phyloP scores from a whole-genome alignment of 2,113 vertebrate species.

The Agapornis roseicollis region DNA sequence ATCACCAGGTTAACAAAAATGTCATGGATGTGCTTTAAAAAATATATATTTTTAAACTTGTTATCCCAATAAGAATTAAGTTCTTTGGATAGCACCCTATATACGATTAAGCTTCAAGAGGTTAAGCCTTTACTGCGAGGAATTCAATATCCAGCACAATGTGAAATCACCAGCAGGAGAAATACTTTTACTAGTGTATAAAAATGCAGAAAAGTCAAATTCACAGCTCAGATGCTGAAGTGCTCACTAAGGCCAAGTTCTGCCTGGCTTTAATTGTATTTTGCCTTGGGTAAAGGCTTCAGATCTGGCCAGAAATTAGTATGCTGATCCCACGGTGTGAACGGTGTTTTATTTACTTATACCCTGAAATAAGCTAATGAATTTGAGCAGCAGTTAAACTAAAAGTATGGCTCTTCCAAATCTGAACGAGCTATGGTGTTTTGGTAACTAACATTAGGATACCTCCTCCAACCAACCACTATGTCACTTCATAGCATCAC shows the following conservation, averaged over 20 bases:
- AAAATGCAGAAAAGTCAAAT: constrained; percentile 48
- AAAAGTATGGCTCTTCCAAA: neutral
- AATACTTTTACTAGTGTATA: constrained; percentile 1
- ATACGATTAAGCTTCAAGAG: constrained; percentile 46
- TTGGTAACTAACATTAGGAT: neutral
- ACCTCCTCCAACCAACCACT: neutral
- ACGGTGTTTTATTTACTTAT: constrained; percentile 60
- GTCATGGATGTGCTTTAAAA: constrained; percentile 46
- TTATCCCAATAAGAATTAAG: constrained; percentile 58
- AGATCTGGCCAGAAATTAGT: constrained; percentile 45
- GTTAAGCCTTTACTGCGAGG: constrained; percentile 30
- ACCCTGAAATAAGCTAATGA: constrained; percentile 32
- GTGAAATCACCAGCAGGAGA: constrained; percentile 38
- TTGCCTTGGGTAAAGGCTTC: constrained; percentile 61
- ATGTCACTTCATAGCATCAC: neutral
- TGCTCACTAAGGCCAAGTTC: constrained; percentile 37
- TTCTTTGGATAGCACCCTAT: neutral
- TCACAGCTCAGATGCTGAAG: constrained; percentile 38
- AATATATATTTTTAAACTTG: constrained; percentile 36
- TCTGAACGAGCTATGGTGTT: neutral
- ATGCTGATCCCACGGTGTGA: constrained; percentile 10
- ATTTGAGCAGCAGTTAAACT: constrained; percentile 26
- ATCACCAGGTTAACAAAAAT: constrained; percentile 56
- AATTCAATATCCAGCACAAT: constrained; percentile 25
- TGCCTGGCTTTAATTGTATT: constrained; percentile 56